A percentile compares a stretch with the other conserved stretches of the same genome.
These are phyloP conservation scores for Caranx melampygus DNA, from an alignment of 2,113 vertebrate genomes.

Conservation along the genomic window DNA sequence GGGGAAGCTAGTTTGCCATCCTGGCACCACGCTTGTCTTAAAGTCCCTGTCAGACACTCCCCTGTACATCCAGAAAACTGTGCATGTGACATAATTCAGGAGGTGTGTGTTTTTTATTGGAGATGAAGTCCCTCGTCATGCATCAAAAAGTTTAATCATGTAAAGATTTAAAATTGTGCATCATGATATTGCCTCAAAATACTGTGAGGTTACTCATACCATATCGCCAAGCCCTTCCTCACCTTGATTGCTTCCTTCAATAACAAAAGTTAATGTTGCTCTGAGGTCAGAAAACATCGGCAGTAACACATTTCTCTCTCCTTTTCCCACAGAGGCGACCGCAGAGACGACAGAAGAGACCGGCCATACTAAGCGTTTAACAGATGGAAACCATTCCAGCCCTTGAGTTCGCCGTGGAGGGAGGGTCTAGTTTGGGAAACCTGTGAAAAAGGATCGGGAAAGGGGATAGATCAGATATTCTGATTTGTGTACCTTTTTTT, in stretches of 20 bases:
- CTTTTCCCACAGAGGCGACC: conserved; percentile 79
- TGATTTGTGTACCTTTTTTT: conserved; percentile 52
- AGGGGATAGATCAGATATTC: conserved; percentile 43
- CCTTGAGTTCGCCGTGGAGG: conserved; percentile 31
- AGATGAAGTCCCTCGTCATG: too few relatives aligned
- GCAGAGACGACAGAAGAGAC: conserved; percentile 85
- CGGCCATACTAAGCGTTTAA: conserved; percentile 81
- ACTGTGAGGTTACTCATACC: too few relatives aligned
- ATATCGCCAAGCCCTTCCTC: too few relatives aligned
- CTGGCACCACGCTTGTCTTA: too few relatives aligned
- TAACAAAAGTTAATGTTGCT: background rate
- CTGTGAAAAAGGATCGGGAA: background rate
- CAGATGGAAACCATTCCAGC: conserved; percentile 56
- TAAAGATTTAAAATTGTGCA: too few relatives aligned
- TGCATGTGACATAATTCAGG: too few relatives aligned
- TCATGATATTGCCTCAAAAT: too few relatives aligned
- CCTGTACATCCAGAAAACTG: too few relatives aligned
- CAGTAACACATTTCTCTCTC: background rate
- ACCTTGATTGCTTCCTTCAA: conserved; percentile 4
- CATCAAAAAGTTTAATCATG: too few relatives aligned
- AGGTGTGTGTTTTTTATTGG: too few relatives aligned
- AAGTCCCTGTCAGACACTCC: too few relatives aligned
- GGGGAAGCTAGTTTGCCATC: too few relatives aligned
- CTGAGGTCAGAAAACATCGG: background rate
- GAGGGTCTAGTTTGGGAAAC: conserved; percentile 26